Percentiles rank a stretch among this genome's conserved stretches.
Conservation (phyloP, 1,140 invertebrate species). For the Drosophila asahinai region DNA sequence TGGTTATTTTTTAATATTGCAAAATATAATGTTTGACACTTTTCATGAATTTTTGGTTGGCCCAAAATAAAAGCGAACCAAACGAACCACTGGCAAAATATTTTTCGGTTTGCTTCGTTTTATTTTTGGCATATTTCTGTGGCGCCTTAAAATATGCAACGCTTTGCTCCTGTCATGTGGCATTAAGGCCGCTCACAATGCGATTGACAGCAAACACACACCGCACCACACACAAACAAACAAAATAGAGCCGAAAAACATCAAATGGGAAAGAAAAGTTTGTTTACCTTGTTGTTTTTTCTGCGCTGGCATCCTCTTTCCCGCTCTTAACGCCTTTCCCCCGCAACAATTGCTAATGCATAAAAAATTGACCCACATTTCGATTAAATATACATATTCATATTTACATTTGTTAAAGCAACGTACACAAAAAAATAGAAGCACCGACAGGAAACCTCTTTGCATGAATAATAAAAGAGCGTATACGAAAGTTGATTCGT, state of each 20-base stretch:
- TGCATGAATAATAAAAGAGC: slow-evolving; percentile 56
- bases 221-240: neutral
- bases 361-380: slow-evolving; percentile 79
- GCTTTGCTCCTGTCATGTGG: slow-evolving; percentile 67
- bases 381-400: slow-evolving; percentile 74
- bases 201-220: slow-evolving; percentile 65
- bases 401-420: slow-evolving; percentile 69
- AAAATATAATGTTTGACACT: slow-evolving; percentile 14
- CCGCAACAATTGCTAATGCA: slow-evolving; percentile 58
- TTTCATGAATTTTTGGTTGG: slow-evolving; percentile 19
- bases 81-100: neutral
- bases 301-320: neutral
- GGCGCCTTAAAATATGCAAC: slow-evolving; percentile 77
- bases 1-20: slow-evolving; percentile 11
- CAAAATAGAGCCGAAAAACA: slow-evolving; percentile 18
- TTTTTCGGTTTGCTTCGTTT: slow-evolving; percentile 14
- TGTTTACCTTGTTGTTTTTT: slow-evolving; percentile 17
- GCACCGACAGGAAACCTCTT: slow-evolving; percentile 48
- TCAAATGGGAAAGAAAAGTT: slow-evolving; percentile 16
- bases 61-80: slow-evolving; percentile 3
- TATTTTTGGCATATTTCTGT: slow-evolving; percentile 24
- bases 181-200: slow-evolving; percentile 70
- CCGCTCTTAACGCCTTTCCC: slow-evolving; percentile 22
- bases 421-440: slow-evolving; percentile 24
- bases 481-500: slow-evolving; percentile 35